phyloP scores from a whole-genome alignment of 53 echinoderm and acorn worm genomes.

The Stichopus horrens region DNA sequence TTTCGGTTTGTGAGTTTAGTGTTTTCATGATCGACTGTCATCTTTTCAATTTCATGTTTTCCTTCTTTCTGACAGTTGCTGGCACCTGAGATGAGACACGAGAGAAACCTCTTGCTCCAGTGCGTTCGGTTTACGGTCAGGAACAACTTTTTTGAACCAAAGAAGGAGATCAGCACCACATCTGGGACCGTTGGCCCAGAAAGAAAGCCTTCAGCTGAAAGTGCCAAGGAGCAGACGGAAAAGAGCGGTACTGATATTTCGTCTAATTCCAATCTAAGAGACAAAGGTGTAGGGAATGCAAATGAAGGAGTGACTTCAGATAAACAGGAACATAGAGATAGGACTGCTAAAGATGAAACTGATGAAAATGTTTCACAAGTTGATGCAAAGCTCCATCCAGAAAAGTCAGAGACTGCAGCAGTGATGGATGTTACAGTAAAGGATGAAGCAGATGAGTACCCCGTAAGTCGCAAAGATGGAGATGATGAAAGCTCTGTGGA shows the following conservation, averaged over 20 bases:
- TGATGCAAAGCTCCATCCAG: background rate
- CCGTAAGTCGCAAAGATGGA: background rate
- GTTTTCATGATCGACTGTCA: background rate
- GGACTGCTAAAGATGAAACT: background rate
- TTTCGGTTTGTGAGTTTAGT: too few species aligned
- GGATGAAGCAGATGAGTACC: background rate
- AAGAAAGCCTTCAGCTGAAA: background rate
- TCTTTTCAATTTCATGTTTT: background rate
- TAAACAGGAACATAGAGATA: background rate
- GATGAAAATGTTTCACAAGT: background rate
- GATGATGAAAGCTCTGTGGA: background rate
- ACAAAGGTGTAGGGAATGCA: background rate
- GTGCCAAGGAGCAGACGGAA: background rate
- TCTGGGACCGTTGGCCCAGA: background rate
- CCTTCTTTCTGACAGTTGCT: constrained; percentile 67
- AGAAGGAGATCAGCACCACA: background rate
- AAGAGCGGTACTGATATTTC: background rate
- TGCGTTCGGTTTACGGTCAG: constrained; percentile 76
- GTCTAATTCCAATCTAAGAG: background rate
- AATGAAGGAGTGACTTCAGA: background rate
- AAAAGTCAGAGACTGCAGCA: background rate
- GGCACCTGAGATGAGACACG: constrained; percentile 82
- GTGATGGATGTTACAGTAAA: background rate
- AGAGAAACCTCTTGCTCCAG: constrained; percentile 83
- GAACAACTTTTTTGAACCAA: constrained; percentile 64